Conservation (phyloP, 2,888 invertebrate species). For the Caenorhabditis sp. region DNA sequence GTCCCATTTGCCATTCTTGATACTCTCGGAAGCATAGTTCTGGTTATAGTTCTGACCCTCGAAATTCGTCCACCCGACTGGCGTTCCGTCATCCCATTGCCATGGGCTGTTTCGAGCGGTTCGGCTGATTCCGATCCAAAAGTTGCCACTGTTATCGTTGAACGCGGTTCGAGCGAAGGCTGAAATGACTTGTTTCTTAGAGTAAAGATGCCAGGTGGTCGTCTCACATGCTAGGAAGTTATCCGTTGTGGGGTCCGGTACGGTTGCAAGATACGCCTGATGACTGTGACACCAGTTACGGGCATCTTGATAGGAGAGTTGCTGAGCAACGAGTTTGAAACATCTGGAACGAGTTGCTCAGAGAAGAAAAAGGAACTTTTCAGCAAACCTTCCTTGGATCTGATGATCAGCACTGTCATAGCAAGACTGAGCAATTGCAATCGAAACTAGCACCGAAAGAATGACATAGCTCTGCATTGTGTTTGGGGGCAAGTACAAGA, state of each 20-base stretch:
- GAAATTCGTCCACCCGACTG: constrained; percentile 22
- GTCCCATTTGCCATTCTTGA: constrained; percentile 24
- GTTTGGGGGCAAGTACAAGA: neutral
- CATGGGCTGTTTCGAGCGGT: neutral
- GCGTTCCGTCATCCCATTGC: constrained; percentile 37
- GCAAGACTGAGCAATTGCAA: neutral
- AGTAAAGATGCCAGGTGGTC: neutral
- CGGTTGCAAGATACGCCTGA: constrained; percentile 24
- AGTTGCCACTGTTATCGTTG: constrained; percentile 2
- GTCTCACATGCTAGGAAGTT: constrained; percentile 43
- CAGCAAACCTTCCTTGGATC: neutral
- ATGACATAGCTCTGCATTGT: neutral
- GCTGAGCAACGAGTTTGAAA: constrained; percentile 35
- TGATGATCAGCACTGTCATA: neutral
- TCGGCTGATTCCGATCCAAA: constrained; percentile 49
- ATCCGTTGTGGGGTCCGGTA: constrained; percentile 10
- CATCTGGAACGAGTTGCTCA: constrained; percentile 8
- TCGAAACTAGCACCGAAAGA: neutral
- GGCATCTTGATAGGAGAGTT: constrained; percentile 37
- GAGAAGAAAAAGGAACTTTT: too few relatives aligned
- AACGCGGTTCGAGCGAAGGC: constrained; percentile 28
- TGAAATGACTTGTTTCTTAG: neutral
- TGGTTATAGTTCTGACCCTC: neutral
- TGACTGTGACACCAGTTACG: constrained; percentile 34
- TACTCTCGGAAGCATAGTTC: constrained; percentile 39